These are phyloP conservation scores for Orestias chungarensis DNA, from an alignment of 2,797 vertebrate species.

Conservation along the genomic window DNA sequence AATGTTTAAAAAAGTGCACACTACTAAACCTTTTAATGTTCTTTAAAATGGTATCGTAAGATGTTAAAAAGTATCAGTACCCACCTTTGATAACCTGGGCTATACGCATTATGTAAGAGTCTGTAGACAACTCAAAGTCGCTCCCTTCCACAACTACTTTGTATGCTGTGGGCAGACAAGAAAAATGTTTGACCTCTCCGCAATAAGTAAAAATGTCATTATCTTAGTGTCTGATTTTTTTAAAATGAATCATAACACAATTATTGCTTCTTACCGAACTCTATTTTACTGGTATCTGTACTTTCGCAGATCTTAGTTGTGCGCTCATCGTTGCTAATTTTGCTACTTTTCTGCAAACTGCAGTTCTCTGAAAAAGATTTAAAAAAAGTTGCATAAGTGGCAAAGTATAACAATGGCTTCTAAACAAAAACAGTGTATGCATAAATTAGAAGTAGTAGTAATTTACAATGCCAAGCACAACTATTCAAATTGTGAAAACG, in stretches of 20 bases:
- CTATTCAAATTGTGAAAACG: background rate
- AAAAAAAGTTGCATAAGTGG: background rate
- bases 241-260: background rate
- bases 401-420: background rate
- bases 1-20: too few relatives aligned
- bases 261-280: constrained; percentile 63
- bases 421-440: background rate
- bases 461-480: background rate
- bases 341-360: constrained; percentile 64
- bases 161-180: constrained; percentile 61
- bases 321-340: constrained; percentile 43
- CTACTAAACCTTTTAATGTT: too few relatives aligned
- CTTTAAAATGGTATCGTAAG: too few relatives aligned
- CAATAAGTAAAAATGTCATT: background rate
- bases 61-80: constrained; percentile 8
- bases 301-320: constrained; percentile 57
- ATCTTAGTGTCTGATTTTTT: background rate
- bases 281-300: constrained; percentile 48
- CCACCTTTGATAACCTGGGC: constrained; percentile 65
- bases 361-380: constrained; percentile 64
- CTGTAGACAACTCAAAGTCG: constrained; percentile 13
- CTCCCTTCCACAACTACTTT: constrained; percentile 46
- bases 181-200: background rate
- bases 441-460: background rate
- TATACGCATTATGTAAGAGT: constrained; percentile 59